Evolutionary conservation across 2,797 vertebrate genomes (phyloP), one percentile per base, ranked within the genome.

Genomic region (Urocyon cinereoargenteus): DNA sequence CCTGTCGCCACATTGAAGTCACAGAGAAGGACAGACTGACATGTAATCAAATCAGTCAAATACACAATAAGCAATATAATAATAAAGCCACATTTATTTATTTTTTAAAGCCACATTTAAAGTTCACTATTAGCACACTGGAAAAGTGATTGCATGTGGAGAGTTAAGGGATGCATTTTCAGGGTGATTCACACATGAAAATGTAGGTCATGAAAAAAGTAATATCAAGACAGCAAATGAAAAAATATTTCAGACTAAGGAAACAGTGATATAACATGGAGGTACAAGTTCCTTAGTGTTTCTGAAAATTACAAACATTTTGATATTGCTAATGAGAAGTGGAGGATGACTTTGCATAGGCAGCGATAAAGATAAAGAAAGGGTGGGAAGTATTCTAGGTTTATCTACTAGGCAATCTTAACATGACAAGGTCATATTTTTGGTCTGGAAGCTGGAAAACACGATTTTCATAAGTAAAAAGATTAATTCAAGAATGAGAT

Each of bases 401-500:
- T 85, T 83, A 96, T 22, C 84, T 61, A 55, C 34, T 14, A 90
- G 59, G 24, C 4, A 79, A n/a, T 75, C 15, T 85, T 92, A 34
- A 55, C 8, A 45, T 87, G 91, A 73, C 57, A 31, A 83, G 0
- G 8, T 87, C 31, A 55, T 31, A 18, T 18, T 28, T 83, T 85
- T 95, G 62, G 70, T 78, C 51, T 45, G 21, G 15, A 64, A 19
- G 11, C 53, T 89, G 28, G 55, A 94, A 92, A 83, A 86, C 57
- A 78, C 22, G 3, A 85, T 73, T 86, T 85, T 83, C 31, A 70
- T 89, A 40, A n/a, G 45, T 36, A 77, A 75, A 89, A 49, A 97
- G 87, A 91, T 72, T 93, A 90, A 92, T 55, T 57, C 34, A 31
- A 86, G 13, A 78, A 78, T 73, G 19, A 94, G 13, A 90, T 70